A percentile compares a stretch with the other conserved stretches of the same genome.
These are phyloP conservation scores for Cygnus olor DNA, from an alignment of 2,797 vertebrate genomes.

Conservation along the genomic window DNA sequence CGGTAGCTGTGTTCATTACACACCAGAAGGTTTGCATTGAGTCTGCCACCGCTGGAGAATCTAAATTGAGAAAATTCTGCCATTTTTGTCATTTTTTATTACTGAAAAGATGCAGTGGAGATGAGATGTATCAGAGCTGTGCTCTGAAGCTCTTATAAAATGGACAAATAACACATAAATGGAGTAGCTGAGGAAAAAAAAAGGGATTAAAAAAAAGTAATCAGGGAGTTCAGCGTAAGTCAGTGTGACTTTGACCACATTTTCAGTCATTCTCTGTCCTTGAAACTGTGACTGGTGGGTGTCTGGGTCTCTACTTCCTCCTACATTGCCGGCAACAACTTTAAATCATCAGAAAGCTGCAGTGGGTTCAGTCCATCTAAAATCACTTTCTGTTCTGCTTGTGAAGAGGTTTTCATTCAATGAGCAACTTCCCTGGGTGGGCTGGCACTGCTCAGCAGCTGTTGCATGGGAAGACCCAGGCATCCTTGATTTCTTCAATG, in stretches of 20 bases:
- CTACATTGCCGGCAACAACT: neutral
- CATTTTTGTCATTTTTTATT: neutral
- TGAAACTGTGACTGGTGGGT: neutral
- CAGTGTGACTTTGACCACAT: neutral
- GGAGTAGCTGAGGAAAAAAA: neutral
- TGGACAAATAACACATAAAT: neutral
- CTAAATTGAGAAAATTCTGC: neutral
- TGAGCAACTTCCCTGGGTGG: neutral
- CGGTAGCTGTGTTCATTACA: neutral
- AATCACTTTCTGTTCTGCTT: neutral
- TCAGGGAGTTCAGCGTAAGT: neutral
- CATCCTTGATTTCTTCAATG: neutral
- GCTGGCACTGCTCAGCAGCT: neutral
- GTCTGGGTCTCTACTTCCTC: neutral
- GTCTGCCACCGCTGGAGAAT: neutral
- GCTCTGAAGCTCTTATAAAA: neutral
- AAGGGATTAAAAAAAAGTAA: neutral
- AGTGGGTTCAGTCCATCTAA: neutral
- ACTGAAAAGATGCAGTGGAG: neutral
- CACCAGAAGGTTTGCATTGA: neutral
- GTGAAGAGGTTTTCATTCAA: neutral
- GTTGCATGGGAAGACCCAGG: rapidly evolving
- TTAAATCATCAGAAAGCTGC: neutral
- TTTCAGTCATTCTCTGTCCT: neutral
- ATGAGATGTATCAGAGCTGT: neutral